Evolutionary conservation across 1,140 invertebrate species (phyloP), one percentile per base, ranked within the genome.

Genomic region (Drosophila kurseongensis): DNA sequence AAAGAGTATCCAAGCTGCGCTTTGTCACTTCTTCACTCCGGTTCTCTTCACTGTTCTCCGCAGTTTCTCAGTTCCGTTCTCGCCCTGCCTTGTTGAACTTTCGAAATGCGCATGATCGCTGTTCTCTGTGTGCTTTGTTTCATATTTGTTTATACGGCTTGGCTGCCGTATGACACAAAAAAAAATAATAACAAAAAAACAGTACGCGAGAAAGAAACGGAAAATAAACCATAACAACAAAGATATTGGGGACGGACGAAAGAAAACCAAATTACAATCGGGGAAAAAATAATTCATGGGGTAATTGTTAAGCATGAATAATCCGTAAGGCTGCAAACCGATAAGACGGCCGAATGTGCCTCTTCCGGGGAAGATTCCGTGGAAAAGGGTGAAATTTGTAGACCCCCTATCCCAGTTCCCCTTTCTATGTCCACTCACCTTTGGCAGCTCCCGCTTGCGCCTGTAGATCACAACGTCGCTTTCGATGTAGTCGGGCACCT

Each of bases 401-500:
- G n/a, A 40, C 5, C 47, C 10, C 0, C 18, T 18, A 16, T 16
- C 8, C 38, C 27, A 48, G 3, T 35, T n/a, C 12, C 47, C 2
- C 14, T 3, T n/a, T 35, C 14, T 27, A n/a, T 10, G 4, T 14
- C 44, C 41, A 92, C 94, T 95, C 89, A 96, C 96, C 95, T 96
- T 96, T 71, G 95, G 94, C 76, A 95, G 94, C 83, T 95, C 94
- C 59, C 95, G 93, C 80, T 95, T 94, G 88, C 94, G 94, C 75
- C 94, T 94, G 59, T 95, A 94, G 58, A 96, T 95, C 78, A 96
- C 93, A 60, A 96, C 96, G 93, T 97, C 97, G 93, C 97, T 97
- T 92, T 97, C 96, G 90, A 97, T 97, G 93, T 98, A 97, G 94
- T 97, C 96, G 50, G 97, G 97, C 74, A 97, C 96, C 77, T 96